Percentiles rank a stretch among this genome's conserved stretches.
Conservation (phyloP, 2,113 vertebrate species). For the Ceuthmochares aereus region DNA sequence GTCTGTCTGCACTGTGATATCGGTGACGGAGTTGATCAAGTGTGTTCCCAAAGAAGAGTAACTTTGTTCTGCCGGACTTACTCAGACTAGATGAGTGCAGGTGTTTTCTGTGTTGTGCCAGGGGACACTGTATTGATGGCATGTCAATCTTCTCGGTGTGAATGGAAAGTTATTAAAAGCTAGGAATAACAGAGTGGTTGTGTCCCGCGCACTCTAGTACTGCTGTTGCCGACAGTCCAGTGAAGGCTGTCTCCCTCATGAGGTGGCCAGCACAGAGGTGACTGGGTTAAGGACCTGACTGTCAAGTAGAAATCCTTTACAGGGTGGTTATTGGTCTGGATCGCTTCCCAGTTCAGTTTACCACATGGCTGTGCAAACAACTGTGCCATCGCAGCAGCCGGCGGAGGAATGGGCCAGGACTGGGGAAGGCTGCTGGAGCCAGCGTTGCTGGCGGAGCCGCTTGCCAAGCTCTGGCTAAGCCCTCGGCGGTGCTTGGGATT, state of each 20-base stretch:
- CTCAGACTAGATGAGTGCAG: not conserved
- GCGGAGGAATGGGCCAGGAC: not conserved
- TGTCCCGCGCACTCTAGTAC: not conserved
- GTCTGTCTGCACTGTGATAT: not conserved
- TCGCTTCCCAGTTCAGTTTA: not conserved
- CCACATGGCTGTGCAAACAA: not conserved
- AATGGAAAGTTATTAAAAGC: fast-evolving
- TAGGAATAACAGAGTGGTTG: not conserved
- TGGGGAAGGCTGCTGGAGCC: not conserved
- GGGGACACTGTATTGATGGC: not conserved
- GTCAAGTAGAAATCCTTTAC: not conserved
- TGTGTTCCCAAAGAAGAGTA: not conserved
- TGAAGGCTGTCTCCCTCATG: not conserved
- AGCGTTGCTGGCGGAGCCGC: not conserved
- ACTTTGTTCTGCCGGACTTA: not conserved
- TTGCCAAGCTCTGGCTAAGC: not conserved
- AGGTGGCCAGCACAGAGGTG: not conserved
- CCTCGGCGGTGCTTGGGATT: fast-evolving
- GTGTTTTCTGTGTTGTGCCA: not conserved
- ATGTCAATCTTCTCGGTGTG: not conserved
- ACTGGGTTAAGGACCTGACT: not conserved
- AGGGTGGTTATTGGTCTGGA: not conserved
- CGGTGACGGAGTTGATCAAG: not conserved
- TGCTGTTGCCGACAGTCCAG: not conserved
- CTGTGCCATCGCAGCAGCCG: not conserved